Evolutionary conservation across 2,113 vertebrate genomes (phyloP).

Genomic region (Nyctereutes procyonoides): DNA sequence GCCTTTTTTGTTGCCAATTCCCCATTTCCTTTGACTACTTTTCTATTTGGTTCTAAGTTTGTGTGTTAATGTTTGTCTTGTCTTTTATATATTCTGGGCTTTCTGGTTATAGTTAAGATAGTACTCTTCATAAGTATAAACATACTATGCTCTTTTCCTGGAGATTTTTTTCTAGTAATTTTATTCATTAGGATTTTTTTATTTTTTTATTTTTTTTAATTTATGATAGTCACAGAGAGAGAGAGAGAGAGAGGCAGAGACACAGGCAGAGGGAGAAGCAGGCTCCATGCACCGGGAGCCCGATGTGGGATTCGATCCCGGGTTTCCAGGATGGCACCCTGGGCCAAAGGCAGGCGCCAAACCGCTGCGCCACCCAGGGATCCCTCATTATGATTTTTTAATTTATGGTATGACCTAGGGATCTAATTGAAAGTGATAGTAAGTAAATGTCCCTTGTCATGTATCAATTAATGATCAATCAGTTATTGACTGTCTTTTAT

Average conservation of each 20-base stretch:
- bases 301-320: too few relatives aligned
- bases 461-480: not conserved
- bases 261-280: too few relatives aligned
- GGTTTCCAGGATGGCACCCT: too few relatives aligned
- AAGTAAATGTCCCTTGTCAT: not conserved
- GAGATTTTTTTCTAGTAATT: not conserved
- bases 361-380: too few relatives aligned
- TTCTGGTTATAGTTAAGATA: not conserved
- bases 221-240: too few relatives aligned
- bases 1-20: not conserved
- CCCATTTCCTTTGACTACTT: not conserved
- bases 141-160: not conserved
- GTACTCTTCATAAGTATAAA: not conserved
- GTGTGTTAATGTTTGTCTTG: slow-evolving; percentile 1
- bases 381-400: slow-evolving; percentile 27
- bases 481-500: not conserved
- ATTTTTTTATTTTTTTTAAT: slow-evolving; percentile 58
- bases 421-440: not conserved
- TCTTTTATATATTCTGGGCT: not conserved
- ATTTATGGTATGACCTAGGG: not conserved
- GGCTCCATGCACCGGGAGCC: too few relatives aligned
- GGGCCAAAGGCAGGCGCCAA: too few relatives aligned
- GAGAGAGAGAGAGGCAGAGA: too few relatives aligned
- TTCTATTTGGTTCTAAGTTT: slow-evolving; percentile 3
- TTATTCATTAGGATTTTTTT: slow-evolving; percentile 35